Percentiles rank a stretch among this genome's conserved stretches.
Conservation (phyloP, 2,113 vertebrate species). For the Cyprinus carpio region DNA sequence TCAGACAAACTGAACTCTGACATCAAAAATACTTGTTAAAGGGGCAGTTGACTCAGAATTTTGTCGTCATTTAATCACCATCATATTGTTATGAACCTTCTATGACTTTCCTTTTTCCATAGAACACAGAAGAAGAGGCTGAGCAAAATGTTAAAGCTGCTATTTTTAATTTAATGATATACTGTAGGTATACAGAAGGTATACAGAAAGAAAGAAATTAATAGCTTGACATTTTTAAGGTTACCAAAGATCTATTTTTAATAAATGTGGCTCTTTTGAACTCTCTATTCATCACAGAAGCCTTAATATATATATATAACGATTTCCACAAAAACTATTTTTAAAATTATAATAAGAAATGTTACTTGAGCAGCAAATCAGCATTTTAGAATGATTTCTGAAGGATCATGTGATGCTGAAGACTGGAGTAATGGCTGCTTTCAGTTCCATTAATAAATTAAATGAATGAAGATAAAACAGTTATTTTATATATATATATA, state of each 20-base stretch:
- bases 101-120: not conserved
- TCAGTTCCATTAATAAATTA: no score
- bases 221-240: not conserved
- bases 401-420: no score
- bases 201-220: not conserved
- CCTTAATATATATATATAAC: not conserved
- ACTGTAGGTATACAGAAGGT: no score
- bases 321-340: not conserved
- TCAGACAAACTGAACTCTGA: conserved; percentile 16
- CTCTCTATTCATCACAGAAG: not conserved
- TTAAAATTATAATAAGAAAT: not conserved
- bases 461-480: no score
- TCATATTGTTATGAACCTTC: not conserved
- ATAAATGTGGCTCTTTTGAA: not conserved
- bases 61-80: not conserved
- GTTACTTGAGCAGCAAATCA: not conserved
- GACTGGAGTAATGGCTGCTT: no score
- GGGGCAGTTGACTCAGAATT: not conserved
- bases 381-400: no score
- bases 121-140: not conserved
- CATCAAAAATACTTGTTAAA: not conserved
- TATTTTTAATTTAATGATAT: not conserved
- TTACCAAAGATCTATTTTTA: not conserved
- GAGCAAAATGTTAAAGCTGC: not conserved
- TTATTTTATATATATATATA: no score